A percentile compares a stretch with the other conserved stretches of the same genome.
Evolutionary conservation across 64 coral and sea anemone species (phyloP).

Genomic region (Porites australiensis): DNA sequence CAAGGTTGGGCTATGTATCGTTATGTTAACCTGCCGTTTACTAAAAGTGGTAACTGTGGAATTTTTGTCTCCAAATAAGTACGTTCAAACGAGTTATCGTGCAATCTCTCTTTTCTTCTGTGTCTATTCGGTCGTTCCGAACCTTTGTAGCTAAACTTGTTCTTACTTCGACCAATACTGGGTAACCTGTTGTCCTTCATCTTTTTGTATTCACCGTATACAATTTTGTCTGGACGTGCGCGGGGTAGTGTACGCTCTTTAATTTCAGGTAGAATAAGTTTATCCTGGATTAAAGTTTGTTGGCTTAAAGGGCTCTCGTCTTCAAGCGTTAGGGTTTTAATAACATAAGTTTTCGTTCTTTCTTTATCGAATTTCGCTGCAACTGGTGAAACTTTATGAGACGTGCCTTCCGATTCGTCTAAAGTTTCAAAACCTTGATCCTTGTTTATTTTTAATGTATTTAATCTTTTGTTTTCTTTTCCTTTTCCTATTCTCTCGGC

Average conservation of each 20-base stretch:
- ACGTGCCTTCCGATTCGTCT: background rate
- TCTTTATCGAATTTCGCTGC: background rate
- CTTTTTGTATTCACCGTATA: background rate
- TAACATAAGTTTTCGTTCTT: background rate
- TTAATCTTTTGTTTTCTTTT: background rate
- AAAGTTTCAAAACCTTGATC: background rate
- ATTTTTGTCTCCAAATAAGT: background rate
- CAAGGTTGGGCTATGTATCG: background rate
- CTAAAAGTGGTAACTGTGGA: slow-evolving; percentile 16
- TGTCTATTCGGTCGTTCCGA: background rate
- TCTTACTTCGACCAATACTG: background rate
- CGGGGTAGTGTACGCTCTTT: background rate
- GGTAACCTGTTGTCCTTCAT: slow-evolving; percentile 10
- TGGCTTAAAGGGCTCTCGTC: background rate
- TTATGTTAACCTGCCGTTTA: slow-evolving; percentile 1
- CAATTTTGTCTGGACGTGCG: background rate
- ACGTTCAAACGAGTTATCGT: slow-evolving; percentile 35
- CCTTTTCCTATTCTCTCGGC: background rate
- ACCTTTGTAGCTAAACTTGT: background rate
- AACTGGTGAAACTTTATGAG: background rate
- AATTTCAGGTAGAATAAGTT: slow-evolving; percentile 21
- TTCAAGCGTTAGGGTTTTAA: slow-evolving; percentile 29
- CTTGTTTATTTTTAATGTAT: background rate
- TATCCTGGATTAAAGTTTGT: background rate
- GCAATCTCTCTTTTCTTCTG: background rate